These are phyloP conservation scores for Lasioglossum villosulum DNA, from an alignment of 2,888 invertebrate species.

Conservation along the genomic window DNA sequence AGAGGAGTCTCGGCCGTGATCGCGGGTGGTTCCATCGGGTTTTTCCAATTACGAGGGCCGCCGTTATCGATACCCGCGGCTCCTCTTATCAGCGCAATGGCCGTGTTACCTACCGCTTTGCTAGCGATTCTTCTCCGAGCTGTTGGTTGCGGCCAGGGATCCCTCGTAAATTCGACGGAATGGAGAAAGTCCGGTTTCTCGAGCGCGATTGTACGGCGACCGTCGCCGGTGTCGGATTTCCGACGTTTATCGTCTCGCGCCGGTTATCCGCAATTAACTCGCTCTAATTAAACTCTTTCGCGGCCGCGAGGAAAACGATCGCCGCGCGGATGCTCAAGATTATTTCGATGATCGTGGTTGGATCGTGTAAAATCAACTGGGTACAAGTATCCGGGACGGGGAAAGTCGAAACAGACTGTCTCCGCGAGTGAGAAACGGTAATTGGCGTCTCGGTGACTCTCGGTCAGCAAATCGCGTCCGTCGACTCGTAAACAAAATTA, in stretches of 20 bases:
- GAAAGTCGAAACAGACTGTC: constrained; percentile 36
- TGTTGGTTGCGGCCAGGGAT: constrained; percentile 15
- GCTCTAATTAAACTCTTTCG: constrained; percentile 52
- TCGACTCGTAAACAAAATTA: constrained; percentile 52
- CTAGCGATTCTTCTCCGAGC: constrained; percentile 38
- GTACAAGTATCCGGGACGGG: constrained; percentile 1
- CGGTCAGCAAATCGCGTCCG: constrained; percentile 11
- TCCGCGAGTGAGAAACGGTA: constrained; percentile 35
- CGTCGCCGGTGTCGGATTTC: constrained; percentile 54
- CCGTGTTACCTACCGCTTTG: constrained; percentile 57
- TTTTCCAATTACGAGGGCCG: constrained; percentile 40
- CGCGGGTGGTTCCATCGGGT: constrained; percentile 37
- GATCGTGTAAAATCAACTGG: neutral
- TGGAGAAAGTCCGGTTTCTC: constrained; percentile 59
- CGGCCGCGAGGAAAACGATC: neutral
- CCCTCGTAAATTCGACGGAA: constrained; percentile 55
- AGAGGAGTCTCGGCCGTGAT: constrained; percentile 3
- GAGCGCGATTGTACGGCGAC: constrained; percentile 50
- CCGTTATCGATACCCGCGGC: constrained; percentile 34
- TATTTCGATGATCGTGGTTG: neutral
- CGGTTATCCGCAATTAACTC: constrained; percentile 41
- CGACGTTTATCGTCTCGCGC: constrained; percentile 49
- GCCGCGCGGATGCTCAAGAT: neutral
- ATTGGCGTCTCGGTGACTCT: constrained; percentile 29
- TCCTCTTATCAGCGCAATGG: constrained; percentile 38